phyloP scores from a whole-genome alignment of 2,797 vertebrate species.

The Moxostoma hubbsi region DNA sequence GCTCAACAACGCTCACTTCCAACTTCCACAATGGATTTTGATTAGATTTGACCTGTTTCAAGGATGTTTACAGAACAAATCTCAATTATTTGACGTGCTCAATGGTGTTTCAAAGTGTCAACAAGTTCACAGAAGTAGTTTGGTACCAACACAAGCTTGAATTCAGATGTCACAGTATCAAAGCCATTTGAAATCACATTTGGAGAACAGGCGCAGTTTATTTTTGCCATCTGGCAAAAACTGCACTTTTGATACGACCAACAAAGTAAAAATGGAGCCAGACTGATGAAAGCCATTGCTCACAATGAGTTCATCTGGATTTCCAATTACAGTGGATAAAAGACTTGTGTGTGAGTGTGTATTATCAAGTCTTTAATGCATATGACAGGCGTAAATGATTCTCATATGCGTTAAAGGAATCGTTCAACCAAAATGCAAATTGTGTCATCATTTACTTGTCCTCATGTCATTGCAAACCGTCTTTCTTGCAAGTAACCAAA shows the following conservation, averaged over 20 bases:
- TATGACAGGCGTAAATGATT: slow-evolving; percentile 1
- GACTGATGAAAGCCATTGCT: slow-evolving; percentile 17
- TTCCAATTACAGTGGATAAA: slow-evolving; percentile 33
- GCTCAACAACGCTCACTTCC: neutral
- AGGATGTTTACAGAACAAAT: slow-evolving; percentile 6
- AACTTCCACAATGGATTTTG: neutral
- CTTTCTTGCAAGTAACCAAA: too few relatives aligned
- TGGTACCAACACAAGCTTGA: slow-evolving; percentile 25
- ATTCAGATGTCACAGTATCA: slow-evolving; percentile 3
- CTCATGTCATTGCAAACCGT: too few relatives aligned
- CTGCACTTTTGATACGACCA: slow-evolving; percentile 21
- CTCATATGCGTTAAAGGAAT: neutral
- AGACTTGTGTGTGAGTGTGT: neutral
- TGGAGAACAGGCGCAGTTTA: slow-evolving; percentile 21
- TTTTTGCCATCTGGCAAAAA: slow-evolving; percentile 45
- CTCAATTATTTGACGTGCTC: neutral
- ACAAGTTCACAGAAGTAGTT: slow-evolving; percentile 8
- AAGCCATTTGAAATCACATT: slow-evolving; percentile 28
- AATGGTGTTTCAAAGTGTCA: slow-evolving; percentile 9
- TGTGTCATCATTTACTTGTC: neutral
- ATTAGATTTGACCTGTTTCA: slow-evolving; percentile 17
- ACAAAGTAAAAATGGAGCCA: slow-evolving; percentile 34
- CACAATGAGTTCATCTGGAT: slow-evolving; percentile 27
- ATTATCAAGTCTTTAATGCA: slow-evolving; percentile 5
- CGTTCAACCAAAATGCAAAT: neutral